Evolutionary conservation across 2,113 vertebrate genomes (phyloP).

Genomic region (Crotophaga sulcirostris): DNA sequence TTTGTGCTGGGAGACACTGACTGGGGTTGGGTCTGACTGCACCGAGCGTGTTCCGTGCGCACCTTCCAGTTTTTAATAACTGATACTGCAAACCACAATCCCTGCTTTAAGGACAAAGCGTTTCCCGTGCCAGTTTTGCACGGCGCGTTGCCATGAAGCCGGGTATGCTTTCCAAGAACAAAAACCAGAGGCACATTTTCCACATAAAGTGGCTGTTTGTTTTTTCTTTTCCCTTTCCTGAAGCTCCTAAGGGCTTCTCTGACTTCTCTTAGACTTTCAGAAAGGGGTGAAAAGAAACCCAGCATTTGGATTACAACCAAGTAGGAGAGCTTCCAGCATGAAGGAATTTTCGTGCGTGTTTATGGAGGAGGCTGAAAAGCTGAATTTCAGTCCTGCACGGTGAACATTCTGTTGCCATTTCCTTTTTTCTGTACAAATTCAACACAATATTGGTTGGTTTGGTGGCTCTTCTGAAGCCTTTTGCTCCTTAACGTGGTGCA

Average conservation of each 20-base stretch:
- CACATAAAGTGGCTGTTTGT: constrained; percentile 27
- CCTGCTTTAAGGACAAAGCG: constrained; percentile 27
- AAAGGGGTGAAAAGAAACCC: neutral
- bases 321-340: neutral
- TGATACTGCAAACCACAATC: neutral
- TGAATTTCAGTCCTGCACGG: neutral
- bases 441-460: neutral
- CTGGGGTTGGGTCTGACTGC: neutral
- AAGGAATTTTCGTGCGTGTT: neutral
- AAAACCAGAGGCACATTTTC: neutral
- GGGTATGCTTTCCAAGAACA: constrained; percentile 14
- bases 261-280: neutral
- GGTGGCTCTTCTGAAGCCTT: neutral
- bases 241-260: neutral
- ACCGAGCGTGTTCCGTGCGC: neutral
- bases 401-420: neutral
- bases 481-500: neutral
- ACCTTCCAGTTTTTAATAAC: neutral
- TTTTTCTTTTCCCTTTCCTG: neutral
- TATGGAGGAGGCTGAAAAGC: neutral
- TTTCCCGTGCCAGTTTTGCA: neutral
- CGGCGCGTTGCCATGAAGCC: neutral
- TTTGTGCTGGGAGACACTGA: neutral
- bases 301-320: neutral
- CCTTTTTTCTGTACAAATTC: neutral